These are phyloP conservation scores for Lasioglossum baleicum DNA, from an alignment of 1,140 invertebrate species.

Conservation along the genomic window DNA sequence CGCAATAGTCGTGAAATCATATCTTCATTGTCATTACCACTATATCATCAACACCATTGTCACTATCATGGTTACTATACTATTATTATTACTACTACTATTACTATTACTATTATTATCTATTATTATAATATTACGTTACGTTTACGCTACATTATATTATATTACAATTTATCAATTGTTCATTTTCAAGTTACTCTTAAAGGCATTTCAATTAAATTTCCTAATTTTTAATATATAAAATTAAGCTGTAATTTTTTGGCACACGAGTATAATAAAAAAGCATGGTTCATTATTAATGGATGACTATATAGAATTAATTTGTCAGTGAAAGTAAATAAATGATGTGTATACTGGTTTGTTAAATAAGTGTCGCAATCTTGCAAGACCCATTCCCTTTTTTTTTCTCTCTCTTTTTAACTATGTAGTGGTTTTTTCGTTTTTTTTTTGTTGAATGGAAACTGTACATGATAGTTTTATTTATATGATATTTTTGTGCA, in stretches of 20 bases:
- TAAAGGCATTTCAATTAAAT: constrained; percentile 69
- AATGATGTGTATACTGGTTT: constrained; percentile 74
- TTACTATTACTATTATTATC: constrained; percentile 11
- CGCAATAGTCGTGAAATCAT: neutral
- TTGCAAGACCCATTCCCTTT: constrained; percentile 52
- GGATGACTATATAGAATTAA: constrained; percentile 68
- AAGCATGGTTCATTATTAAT: constrained; percentile 70
- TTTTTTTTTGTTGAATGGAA: constrained; percentile 38
- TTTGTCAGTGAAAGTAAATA: constrained; percentile 74
- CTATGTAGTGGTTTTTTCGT: constrained; percentile 33
- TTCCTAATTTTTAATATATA: constrained; percentile 68
- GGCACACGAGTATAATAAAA: constrained; percentile 67
- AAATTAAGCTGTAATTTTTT: constrained; percentile 70
- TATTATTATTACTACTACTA: neutral
- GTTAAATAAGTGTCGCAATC: constrained; percentile 68
- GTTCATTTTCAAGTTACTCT: constrained; percentile 70
- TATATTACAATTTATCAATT: constrained; percentile 62
- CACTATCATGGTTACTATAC: neutral
- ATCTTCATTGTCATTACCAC: neutral
- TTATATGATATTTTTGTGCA: constrained; percentile 44
- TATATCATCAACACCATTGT: neutral
- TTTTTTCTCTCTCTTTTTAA: neutral
- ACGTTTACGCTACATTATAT: constrained; percentile 46
- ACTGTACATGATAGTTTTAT: constrained; percentile 35
- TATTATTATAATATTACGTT: constrained; percentile 34